Evolutionary conservation across 2,888 invertebrate species (phyloP).

Genomic region (Trachelus iudaicus): DNA sequence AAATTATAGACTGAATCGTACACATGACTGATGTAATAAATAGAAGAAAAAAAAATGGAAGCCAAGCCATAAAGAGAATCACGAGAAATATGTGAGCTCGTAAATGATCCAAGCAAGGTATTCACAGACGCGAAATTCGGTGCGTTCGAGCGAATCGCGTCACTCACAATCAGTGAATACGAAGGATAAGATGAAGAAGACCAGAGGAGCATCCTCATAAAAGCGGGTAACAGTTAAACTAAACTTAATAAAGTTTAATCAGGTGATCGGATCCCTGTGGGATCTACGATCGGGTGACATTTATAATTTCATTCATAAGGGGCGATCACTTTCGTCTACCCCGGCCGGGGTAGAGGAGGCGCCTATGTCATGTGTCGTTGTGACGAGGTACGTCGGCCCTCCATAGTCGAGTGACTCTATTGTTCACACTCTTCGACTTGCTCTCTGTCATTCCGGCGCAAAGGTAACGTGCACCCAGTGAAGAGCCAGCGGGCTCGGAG

Average conservation of each 20-base stretch:
- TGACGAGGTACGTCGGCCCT: background rate
- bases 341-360: background rate
- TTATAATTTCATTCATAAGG: constrained; percentile 49
- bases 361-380: background rate
- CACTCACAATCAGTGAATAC: background rate
- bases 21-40: background rate
- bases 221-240: background rate
- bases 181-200: background rate
- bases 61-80: background rate
- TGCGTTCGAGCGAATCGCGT: background rate
- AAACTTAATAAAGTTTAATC: background rate
- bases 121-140: background rate
- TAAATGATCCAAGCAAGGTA: background rate
- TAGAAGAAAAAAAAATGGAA: background rate
- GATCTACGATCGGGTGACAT: constrained; percentile 38
- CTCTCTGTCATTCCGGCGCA: background rate
- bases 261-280: constrained; percentile 20
- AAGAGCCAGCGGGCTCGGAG: background rate
- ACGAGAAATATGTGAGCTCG: background rate
- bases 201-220: background rate
- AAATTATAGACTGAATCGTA: background rate
- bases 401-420: background rate
- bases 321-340: constrained; percentile 32
- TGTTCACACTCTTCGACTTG: background rate
- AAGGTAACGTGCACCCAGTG: background rate